Evolutionary conservation across 2,888 invertebrate species (phyloP), one percentile per base, ranked within the genome.

Genomic region (Cerastis leucographa): DNA sequence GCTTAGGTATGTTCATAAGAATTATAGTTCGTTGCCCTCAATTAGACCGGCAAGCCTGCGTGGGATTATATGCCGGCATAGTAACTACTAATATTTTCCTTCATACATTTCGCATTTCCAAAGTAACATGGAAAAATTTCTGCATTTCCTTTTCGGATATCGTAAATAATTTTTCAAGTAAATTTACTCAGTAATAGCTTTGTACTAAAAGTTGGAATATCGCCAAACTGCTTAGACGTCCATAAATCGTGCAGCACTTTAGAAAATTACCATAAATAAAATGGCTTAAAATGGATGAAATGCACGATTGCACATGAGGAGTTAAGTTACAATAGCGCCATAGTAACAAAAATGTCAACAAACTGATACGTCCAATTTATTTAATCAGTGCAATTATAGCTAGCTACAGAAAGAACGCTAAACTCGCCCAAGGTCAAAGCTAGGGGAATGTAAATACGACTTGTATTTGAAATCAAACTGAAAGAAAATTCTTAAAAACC

Each of bases 21-120:
- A 71, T 85, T 65, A 84, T 42, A 59, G 66, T 61, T 85, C 75
- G 44, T 74, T 85, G 74, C 14, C 66, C 81, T 42, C 66, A 81
- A 80, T 81, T 80, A 79, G 44, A 22, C 51, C 40, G 49, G 40
- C 65, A 29, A 70, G 44, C 40, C 49, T 62, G 66, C 29, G 66
- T 62, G n/a, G n/a, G 25, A 56, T 51, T 54, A 68, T 29, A 49
- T 19, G n/a, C 17, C 42, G 7, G 19, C 42, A 72, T 71, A 25
- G 12, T n/a, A 11, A 4, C 40, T 40, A 40, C 25, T 11, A 4
- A 56, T 14, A 59, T 71, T 54, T 71, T 29, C 22, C 35, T 49
- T 22, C 22, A 71, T 35, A 42, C 7, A 65, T 59, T 44, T 61
- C 40, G n/a, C n/a, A 66, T 66, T 66, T 8, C 56, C 29, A 64